Evolutionary conservation across 2,113 vertebrate genomes (phyloP).

Genomic region (Protobothrops mucrosquamatus): DNA sequence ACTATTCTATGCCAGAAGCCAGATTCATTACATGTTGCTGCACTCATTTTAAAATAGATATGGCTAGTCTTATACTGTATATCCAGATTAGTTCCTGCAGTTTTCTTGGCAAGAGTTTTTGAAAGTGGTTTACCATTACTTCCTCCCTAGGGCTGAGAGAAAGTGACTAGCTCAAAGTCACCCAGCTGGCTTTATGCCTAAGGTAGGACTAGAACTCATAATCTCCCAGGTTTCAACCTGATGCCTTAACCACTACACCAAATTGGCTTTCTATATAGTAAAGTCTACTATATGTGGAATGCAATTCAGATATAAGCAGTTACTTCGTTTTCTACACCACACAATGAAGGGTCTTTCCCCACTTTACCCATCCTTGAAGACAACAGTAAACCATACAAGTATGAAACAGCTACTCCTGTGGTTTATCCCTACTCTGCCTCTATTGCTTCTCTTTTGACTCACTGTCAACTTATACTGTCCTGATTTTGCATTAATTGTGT

Average conservation of each 20-base stretch:
- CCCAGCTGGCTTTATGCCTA: not conserved
- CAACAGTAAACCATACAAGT: not conserved
- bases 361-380: not conserved
- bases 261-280: not conserved
- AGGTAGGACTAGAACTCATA: not conserved
- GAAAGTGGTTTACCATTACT: not conserved
- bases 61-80: not conserved
- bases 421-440: not conserved
- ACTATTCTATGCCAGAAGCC: not conserved
- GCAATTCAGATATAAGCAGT: not conserved
- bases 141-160: not conserved
- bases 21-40: not conserved
- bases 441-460: not conserved
- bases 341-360: not conserved
- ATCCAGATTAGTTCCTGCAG: not conserved
- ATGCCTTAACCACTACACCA: not conserved
- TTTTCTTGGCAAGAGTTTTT: not conserved
- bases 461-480: not conserved
- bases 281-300: not conserved
- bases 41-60: not conserved
- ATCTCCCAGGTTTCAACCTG: not conserved
- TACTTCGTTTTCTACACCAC: not conserved
- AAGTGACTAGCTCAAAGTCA: not conserved
- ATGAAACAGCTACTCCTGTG: not conserved
- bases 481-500: not conserved